These are phyloP conservation scores for Chrysina gloriosa DNA, from an alignment of 2,888 invertebrate species.

Conservation along the genomic window DNA sequence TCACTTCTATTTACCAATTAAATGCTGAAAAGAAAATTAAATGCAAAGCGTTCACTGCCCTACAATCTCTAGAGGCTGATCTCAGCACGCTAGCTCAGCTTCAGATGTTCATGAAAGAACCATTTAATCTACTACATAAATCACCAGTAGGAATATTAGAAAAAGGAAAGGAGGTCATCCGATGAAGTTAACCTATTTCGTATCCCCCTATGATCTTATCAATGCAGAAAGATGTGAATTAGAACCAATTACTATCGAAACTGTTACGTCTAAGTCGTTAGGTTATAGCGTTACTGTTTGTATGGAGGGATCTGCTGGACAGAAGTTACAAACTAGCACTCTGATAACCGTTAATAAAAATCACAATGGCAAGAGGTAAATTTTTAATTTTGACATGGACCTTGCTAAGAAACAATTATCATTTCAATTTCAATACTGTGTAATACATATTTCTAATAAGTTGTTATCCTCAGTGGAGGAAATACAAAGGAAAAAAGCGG, in stretches of 20 bases:
- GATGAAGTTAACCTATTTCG: conserved; percentile 93
- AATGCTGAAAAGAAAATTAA: conserved; percentile 96
- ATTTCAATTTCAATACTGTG: too few species aligned
- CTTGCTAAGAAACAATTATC: too few species aligned
- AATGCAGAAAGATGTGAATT: conserved; percentile 80
- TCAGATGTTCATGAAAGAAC: conserved; percentile 78
- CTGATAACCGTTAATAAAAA: conserved; percentile 78
- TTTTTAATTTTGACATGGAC: background rate
- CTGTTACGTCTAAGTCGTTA: conserved; percentile 75
- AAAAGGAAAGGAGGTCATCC: conserved; percentile 89
- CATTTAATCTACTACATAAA: conserved; percentile 83
- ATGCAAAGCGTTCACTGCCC: conserved; percentile 91
- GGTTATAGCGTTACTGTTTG: conserved; percentile 91
- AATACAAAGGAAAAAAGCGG: too few species aligned
- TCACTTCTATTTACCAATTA: conserved; percentile 89
- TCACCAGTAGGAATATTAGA: conserved; percentile 90
- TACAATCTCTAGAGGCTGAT: conserved; percentile 93
- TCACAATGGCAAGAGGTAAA: conserved; percentile 80
- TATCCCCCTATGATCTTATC: conserved; percentile 91
- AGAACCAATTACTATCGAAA: conserved; percentile 80
- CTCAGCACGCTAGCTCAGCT: conserved; percentile 83
- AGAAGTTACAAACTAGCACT: conserved; percentile 82
- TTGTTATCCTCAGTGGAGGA: too few species aligned
- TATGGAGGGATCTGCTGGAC: conserved; percentile 87
- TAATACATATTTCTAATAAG: too few species aligned